These are phyloP conservation scores for Choristoneura rosaceana DNA, from an alignment of 2,888 invertebrate species.

Conservation along the genomic window DNA sequence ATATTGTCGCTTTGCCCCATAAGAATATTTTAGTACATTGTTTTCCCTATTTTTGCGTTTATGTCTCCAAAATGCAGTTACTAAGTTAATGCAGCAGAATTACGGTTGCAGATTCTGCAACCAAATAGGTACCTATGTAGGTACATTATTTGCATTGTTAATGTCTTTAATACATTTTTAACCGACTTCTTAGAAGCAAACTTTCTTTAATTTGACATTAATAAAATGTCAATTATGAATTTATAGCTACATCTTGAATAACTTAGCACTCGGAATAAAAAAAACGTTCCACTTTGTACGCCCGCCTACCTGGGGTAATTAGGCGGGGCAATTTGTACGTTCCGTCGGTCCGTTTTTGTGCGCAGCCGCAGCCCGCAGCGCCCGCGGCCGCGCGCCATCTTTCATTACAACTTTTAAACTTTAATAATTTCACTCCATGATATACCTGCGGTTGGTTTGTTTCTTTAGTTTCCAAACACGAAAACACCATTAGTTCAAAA, in stretches of 20 bases:
- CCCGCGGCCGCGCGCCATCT: slow-evolving; percentile 52
- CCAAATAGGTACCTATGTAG: too few species aligned
- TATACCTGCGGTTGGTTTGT: slow-evolving; percentile 10
- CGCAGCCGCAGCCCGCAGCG: slow-evolving; percentile 55
- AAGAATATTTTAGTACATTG: too few species aligned
- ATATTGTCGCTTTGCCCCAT: too few species aligned
- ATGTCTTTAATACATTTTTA: too few species aligned
- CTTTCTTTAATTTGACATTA: not conserved
- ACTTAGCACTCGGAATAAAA: slow-evolving; percentile 64
- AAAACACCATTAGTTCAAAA: not conserved
- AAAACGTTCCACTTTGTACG: slow-evolving; percentile 56
- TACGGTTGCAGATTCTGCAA: too few species aligned
- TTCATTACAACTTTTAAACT: slow-evolving; percentile 50
- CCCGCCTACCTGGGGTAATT: slow-evolving; percentile 75
- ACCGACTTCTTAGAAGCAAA: too few species aligned
- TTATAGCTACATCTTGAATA: slow-evolving; percentile 63
- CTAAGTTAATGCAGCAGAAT: too few species aligned
- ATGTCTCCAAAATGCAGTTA: too few species aligned
- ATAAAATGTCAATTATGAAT: slow-evolving; percentile 42
- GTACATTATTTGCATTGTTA: too few species aligned
- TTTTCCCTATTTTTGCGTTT: too few species aligned
- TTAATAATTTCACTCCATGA: slow-evolving; percentile 42
- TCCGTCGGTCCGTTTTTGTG: slow-evolving; percentile 57
- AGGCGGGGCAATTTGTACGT: slow-evolving; percentile 69
- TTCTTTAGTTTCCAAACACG: slow-evolving; percentile 10